Evolutionary conservation across 2,113 vertebrate genomes (phyloP), one percentile per base, ranked within the genome.

Genomic region (Cynoglossus semilaevis): DNA sequence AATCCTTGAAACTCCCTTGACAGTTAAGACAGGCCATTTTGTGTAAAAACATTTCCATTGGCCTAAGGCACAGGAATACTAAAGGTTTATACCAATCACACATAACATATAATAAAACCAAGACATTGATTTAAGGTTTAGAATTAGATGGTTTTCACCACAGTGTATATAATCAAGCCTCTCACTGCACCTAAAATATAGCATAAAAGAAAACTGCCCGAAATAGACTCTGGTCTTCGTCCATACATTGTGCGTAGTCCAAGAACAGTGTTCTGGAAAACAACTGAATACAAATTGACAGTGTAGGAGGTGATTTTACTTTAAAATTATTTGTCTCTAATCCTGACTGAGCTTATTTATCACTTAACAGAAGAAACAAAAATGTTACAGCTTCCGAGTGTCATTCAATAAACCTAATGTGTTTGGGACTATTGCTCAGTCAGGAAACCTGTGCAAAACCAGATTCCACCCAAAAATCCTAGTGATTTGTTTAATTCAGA

Each of bases 41-140:
- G 76, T 83, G 86, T 78, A 76, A 89, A 84, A 86, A 87, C 81
- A 85, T 89, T 90, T 87, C 84, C 87, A 22, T 79, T 89, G 85
- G 87, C 88, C 85, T 91, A 91, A 91, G 90, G 89, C 89, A 91
- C 87, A 88, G 87, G 86, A 89, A 89, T 83, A 86, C 81, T 88
- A 86, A 79, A 85, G 77, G 74, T 82, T 82, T 79, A 81, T 76
- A 82, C 68, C 70, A 82, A 78, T 75, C 77, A 82, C 71, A 87
- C 74, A 67, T 68, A 82, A 79, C 78, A 84, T 67, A 67, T 78
- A 73, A 80, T 73, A 72, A 80, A 81, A 62, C 70, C 79, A 63
- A 76, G 76, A 77, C 50, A 67, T 71, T 52, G 63, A 80, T 73
- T 81, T 77, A 80, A 76, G 71, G 64, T 78, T 76, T 79, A 52